phyloP scores from a whole-genome alignment of 2,113 vertebrate species.

The Pseudopodoces humilis region DNA sequence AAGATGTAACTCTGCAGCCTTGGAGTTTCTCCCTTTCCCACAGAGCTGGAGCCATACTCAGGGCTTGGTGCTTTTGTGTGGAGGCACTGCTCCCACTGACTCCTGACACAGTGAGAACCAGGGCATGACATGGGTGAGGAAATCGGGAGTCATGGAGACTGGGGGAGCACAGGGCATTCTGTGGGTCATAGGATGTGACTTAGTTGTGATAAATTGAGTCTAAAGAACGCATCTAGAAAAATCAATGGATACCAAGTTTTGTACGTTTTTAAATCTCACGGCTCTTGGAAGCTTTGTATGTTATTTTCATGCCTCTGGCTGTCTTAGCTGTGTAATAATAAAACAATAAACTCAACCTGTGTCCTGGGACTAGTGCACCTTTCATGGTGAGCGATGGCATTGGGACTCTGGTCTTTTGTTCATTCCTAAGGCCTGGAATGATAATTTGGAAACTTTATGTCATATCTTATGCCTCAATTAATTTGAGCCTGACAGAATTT shows the following conservation, averaged over 20 bases:
- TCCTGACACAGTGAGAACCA: not conserved
- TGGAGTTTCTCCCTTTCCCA: not conserved
- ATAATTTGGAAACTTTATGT: conserved; percentile 6
- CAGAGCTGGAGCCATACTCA: not conserved
- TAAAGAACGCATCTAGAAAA: not conserved
- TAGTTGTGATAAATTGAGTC: not conserved
- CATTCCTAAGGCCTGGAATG: not conserved
- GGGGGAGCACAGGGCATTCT: not conserved
- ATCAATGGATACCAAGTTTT: not conserved
- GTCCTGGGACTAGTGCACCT: not conserved
- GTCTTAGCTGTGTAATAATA: not conserved
- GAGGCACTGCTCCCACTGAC: not conserved
- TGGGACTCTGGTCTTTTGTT: not conserved
- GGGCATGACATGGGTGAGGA: not conserved
- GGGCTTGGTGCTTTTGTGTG: not conserved
- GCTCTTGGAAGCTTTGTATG: not conserved
- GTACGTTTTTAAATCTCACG: not conserved
- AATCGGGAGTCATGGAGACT: not conserved
- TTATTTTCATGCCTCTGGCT: not conserved
- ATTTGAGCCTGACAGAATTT: conserved; percentile 5
- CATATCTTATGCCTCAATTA: not conserved
- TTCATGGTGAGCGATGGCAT: not conserved
- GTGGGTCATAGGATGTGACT: not conserved
- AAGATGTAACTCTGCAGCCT: not conserved
- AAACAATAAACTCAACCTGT: not conserved